Conservation (phyloP, 2,797 vertebrate species). For the Tokudaia muenninki region DNA sequence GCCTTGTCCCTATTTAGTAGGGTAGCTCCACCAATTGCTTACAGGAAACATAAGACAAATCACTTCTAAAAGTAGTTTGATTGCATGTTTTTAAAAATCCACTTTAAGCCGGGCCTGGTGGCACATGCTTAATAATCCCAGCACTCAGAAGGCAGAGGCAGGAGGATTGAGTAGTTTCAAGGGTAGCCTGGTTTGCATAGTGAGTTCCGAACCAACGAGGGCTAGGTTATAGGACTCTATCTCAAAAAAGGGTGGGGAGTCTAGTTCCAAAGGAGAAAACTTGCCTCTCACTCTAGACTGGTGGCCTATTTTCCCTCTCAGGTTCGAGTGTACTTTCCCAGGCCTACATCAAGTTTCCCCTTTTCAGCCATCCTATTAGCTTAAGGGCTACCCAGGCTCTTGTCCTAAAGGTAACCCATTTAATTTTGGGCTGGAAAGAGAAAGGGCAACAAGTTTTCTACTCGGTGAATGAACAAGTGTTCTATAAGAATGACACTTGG, state of each 20-base stretch:
- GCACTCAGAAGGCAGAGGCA: not conserved
- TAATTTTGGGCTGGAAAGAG: constrained; percentile 23
- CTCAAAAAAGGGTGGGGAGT: not conserved
- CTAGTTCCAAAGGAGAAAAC: constrained; percentile 22
- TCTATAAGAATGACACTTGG: not conserved
- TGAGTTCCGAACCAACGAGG: not conserved
- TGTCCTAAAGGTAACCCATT: not conserved
- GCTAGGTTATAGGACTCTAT: not conserved
- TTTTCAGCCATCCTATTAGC: constrained; percentile 28
- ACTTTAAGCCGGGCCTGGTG: not conserved
- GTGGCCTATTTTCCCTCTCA: not conserved
- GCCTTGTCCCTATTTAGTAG: not conserved
- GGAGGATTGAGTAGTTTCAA: not conserved
- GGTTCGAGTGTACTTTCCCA: constrained; percentile 24
- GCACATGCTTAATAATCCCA: not conserved
- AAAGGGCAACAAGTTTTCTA: constrained; percentile 3
- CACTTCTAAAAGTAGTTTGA: constrained; percentile 25
- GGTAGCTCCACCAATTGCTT: constrained; percentile 8
- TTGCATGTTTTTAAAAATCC: not conserved
- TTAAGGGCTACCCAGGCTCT: not conserved
- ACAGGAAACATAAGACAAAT: constrained; percentile 30
- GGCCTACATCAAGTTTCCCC: not conserved
- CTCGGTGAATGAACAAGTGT: not conserved
- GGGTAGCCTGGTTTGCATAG: not conserved
- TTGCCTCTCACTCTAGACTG: constrained; percentile 14